Evolutionary conservation across 1,140 invertebrate species (phyloP), one percentile per base, ranked within the genome.

Genomic region (Caenorhabditis briggsae): DNA sequence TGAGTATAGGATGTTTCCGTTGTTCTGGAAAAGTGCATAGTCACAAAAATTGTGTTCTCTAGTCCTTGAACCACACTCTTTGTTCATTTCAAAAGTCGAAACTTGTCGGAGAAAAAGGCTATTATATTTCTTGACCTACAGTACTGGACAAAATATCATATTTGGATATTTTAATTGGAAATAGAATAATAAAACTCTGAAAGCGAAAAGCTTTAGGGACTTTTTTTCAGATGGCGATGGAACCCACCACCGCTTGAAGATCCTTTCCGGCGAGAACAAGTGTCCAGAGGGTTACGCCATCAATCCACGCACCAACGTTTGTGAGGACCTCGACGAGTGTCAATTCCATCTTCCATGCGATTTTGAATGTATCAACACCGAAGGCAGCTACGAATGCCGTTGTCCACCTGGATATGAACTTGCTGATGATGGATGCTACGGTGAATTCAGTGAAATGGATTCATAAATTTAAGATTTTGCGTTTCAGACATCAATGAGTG

Each of bases 401-500:
- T 91, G 90, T 84, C 90, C 90, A 56, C 85, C 88, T 8, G 90
- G 90, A 43, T 91, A 91, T 85, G 82, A 83, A 6, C 55, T 90
- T 20, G 78, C 74, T 65, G 89, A 91, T 41, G 90, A 90, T 43
- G 85, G 90, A 25, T 91, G 90, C 58, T 78, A 86, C 2, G 90
- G 90, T 90, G 56, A 16, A 18, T 8, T 5, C 11, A 50, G 11
- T 9, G 11, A 43, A 11, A 46, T 48, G 2, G 20, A 6, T 33
- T 16, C 20, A 25, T 11, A 53, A 12, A 87, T 58, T 82, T 16
- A 46, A 46, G 18, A 56, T 46, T 16, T 16, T 23, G n/a, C n/a
- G 20, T 90, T 88, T 33, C 78, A 90, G 90, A 91, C 59, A 84
- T 91, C 43, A 88, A 91, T 59, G 90, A 91, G 82, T 91, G 90